Base-by-base conservation (phyloP, 1,140 invertebrate genomes). In the Listronotus bonariensis region DNA sequence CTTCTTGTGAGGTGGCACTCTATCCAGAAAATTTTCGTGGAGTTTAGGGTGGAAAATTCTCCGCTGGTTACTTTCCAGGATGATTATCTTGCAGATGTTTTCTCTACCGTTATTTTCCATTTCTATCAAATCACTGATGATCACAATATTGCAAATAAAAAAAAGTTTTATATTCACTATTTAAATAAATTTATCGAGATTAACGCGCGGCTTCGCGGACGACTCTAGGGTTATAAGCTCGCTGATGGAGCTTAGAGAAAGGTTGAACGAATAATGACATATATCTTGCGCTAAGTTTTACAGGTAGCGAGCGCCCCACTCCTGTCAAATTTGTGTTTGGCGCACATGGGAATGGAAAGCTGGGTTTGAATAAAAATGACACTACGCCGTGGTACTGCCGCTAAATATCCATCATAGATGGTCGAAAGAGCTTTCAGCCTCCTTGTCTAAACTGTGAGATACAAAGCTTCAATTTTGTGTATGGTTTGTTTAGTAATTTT, bases 21-120 rank as follows among this genome's bases (percentile, higher is more conserved):
- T 57, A 4, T 55, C 54, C 31, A 49, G 36, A 31, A 51, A 42
- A 38, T 54, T 42, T 8, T 65, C 54, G 31, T 57, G 49, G 3
- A 59, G 11, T 43, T 58, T 63, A 18, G 46, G 57, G 43, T 62
- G 52, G 31, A 67, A 52, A 15, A 67, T 31, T 10, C 60, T 49
- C 17, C 62, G 12, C 14, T 63, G 45, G n/a, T 42, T 54, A 53
- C 40, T 54, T 51, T 64, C 41, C 8, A 61, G 34, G 11, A 70
- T 51, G 55, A 70, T 26, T 34, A 67, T 48, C 36, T 68, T 70
- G 52, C 56, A 70, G 17, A 67, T 61, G 42, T 55, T 36, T 34
- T 62, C 42, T 12, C 7, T 11, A 40, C 31, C 17, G 10, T 3
- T 17, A 20, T 48, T 54, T 40, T 63, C 53, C 53, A 55, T 63